These are phyloP conservation scores for Alethe diademata DNA, from an alignment of 2,113 vertebrate species.

Conservation along the genomic window DNA sequence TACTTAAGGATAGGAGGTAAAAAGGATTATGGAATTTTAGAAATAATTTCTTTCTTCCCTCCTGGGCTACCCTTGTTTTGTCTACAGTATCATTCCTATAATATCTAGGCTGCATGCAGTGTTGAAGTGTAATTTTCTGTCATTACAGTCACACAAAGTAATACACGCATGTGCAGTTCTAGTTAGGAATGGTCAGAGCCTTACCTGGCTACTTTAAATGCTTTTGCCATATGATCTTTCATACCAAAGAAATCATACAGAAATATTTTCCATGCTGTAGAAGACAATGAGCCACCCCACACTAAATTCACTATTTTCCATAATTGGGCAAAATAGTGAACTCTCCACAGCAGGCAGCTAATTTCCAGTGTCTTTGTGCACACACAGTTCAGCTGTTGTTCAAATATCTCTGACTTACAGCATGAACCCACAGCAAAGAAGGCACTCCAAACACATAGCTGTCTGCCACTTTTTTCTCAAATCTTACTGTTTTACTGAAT, in stretches of 20 bases:
- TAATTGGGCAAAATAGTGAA: background rate
- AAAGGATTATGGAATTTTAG: constrained; percentile 30
- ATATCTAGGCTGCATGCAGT: background rate
- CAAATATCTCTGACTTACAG: background rate
- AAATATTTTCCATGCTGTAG: background rate
- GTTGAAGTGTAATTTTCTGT: background rate
- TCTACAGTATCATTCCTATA: background rate
- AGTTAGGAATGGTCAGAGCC: background rate
- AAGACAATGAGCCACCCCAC: background rate
- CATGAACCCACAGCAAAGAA: background rate
- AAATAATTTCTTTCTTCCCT: constrained; percentile 26
- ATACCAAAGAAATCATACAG: background rate
- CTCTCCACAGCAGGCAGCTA: background rate
- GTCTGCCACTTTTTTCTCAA: background rate
- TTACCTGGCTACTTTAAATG: background rate
- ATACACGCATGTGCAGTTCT: background rate
- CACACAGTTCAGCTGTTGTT: background rate
- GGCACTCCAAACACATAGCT: background rate
- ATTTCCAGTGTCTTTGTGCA: background rate
- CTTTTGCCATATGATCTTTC: background rate
- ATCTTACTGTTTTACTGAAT: background rate
- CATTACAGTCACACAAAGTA: background rate
- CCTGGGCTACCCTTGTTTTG: background rate
- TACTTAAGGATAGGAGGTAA: background rate
- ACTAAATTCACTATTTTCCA: background rate